These are phyloP conservation scores for Halcyon smyrnensis DNA, from an alignment of 2,797 vertebrate genomes.

Conservation along the genomic window DNA sequence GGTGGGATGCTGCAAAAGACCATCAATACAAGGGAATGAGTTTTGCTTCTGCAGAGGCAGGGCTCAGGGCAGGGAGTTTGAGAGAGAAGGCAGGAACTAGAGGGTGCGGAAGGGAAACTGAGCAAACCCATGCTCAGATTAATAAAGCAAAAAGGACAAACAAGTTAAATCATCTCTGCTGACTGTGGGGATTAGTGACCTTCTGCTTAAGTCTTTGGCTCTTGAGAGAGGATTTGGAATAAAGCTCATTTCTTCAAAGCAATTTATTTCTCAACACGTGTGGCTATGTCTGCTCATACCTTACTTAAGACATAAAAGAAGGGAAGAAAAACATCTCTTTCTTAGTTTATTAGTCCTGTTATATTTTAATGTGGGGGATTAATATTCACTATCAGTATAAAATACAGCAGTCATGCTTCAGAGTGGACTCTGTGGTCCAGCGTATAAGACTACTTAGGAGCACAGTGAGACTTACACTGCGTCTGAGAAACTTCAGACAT, in stretches of 20 bases:
- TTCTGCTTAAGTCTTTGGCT: slow-evolving; percentile 34
- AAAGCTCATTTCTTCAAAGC: slow-evolving; percentile 47
- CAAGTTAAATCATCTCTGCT: slow-evolving; percentile 35
- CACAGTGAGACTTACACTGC: background rate
- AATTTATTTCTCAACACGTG: slow-evolving; percentile 27
- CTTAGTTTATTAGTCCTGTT: slow-evolving; percentile 2
- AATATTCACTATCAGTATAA: background rate
- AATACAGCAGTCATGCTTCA: background rate
- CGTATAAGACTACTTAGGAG: background rate
- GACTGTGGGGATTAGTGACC: slow-evolving; percentile 31
- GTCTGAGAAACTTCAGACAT: background rate
- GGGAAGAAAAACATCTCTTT: background rate
- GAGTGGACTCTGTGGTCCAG: background rate
- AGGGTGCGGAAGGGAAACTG: background rate
- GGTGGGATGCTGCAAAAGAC: background rate
- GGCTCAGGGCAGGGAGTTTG: accelerated
- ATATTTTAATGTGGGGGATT: background rate
- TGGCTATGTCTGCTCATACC: background rate
- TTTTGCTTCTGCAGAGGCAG: background rate
- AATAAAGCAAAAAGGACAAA: slow-evolving; percentile 51
- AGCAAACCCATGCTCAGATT: background rate
- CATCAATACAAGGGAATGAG: accelerated
- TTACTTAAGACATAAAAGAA: background rate
- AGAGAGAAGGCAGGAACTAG: background rate
- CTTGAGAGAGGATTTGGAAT: slow-evolving; percentile 32